Conservation (phyloP, 2,888 invertebrate genomes). For the Oxycera nigricornis region DNA sequence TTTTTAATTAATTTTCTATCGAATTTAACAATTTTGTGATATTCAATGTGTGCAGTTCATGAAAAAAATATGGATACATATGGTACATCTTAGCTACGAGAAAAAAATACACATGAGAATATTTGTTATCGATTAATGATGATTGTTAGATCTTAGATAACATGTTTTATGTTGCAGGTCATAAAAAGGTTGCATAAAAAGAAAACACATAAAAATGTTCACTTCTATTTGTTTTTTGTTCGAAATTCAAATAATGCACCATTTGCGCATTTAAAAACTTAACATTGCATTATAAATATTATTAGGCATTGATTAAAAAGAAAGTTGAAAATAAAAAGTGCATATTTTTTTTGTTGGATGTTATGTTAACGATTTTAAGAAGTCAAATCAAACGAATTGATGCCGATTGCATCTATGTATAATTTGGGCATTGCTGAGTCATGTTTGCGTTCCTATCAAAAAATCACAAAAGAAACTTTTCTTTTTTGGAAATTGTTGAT, state of each 20-base stretch:
- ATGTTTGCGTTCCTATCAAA: too few relatives aligned
- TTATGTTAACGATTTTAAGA: too few relatives aligned
- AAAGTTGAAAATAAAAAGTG: not conserved
- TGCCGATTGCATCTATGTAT: too few relatives aligned
- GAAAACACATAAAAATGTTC: not conserved
- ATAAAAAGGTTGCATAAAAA: not conserved
- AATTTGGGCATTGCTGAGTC: too few relatives aligned
- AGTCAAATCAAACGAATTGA: too few relatives aligned
- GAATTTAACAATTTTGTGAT: constrained; percentile 15
- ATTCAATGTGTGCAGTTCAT: constrained; percentile 20
- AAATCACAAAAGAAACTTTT: too few relatives aligned
- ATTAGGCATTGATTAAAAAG: not conserved
- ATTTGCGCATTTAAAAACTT: not conserved
- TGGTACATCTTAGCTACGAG: not conserved
- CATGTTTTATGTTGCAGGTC: too few relatives aligned
- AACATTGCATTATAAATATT: not conserved
- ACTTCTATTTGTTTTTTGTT: not conserved
- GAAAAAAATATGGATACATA: not conserved
- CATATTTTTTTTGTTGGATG: too few relatives aligned
- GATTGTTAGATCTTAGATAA: not conserved
- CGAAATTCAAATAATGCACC: not conserved
- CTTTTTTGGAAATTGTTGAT: too few relatives aligned
- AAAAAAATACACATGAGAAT: not conserved
- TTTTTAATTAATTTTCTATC: constrained; percentile 3
- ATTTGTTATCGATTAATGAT: not conserved